These are phyloP conservation scores for Drosophila lutescens DNA, from an alignment of 2,888 invertebrate genomes.

Conservation along the genomic window DNA sequence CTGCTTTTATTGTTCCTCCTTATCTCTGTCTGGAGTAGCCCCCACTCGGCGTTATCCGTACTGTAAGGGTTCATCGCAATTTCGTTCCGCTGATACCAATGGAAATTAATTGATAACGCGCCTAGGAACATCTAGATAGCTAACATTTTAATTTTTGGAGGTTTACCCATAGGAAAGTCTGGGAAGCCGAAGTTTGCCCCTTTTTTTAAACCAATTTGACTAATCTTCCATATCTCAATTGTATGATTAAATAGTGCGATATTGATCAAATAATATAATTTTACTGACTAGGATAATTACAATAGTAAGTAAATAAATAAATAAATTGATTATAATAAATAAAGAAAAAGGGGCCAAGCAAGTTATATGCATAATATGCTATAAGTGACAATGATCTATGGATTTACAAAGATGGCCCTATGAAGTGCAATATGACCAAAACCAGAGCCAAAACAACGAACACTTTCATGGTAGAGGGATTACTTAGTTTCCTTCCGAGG, in stretches of 20 bases:
- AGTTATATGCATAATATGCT: too few relatives aligned
- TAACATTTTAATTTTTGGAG: background rate
- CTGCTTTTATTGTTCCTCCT: constrained; percentile 8
- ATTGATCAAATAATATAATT: too few relatives aligned
- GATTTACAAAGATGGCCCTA: too few relatives aligned
- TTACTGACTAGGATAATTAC: too few relatives aligned
- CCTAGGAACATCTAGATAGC: constrained; percentile 6
- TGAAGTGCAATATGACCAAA: constrained; percentile 9
- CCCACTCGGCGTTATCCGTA: constrained; percentile 13
- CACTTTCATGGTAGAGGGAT: constrained; percentile 34
- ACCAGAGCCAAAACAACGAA: constrained; percentile 38
- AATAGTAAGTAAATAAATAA: too few relatives aligned
- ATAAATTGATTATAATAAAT: too few relatives aligned
- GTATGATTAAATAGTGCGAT: too few relatives aligned
- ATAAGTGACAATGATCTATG: too few relatives aligned
- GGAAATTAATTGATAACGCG: constrained; percentile 25
- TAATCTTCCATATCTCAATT: too few relatives aligned
- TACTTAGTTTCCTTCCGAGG: background rate
- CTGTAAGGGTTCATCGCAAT: constrained; percentile 5
- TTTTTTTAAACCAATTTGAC: too few relatives aligned
- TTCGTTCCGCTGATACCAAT: background rate
- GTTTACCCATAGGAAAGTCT: background rate
- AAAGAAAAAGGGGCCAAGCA: too few relatives aligned
- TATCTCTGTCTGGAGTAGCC: constrained; percentile 14
- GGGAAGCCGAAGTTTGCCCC: too few relatives aligned